Percentiles rank a stretch among this genome's conserved stretches.
Conservation (phyloP, 2,888 invertebrate genomes). For the Amiota minor region DNA sequence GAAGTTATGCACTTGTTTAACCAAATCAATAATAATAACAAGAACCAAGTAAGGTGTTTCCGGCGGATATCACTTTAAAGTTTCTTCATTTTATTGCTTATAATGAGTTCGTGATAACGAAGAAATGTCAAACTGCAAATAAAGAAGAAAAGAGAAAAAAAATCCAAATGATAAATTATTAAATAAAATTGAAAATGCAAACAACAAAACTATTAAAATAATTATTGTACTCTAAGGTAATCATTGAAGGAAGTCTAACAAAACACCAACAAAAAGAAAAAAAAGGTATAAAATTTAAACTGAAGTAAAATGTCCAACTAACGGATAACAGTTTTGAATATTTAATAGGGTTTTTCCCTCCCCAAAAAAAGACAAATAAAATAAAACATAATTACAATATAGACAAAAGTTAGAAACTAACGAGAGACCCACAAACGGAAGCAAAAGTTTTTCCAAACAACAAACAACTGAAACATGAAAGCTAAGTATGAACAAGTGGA, state of each 20-base stretch:
- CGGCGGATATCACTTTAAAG: conserved; percentile 57
- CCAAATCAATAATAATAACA: conserved; percentile 27
- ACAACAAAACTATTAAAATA: conserved; percentile 22
- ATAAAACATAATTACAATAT: conserved; percentile 46
- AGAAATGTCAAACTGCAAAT: conserved; percentile 53
- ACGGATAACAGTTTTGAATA: conserved; percentile 37
- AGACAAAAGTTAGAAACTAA: conserved; percentile 25
- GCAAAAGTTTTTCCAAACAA: conserved; percentile 4
- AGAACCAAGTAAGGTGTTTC: conserved; percentile 59
- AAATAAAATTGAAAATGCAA: conserved; percentile 22
- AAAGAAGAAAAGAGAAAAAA: conserved; percentile 59
- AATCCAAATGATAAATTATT: conserved; percentile 31
- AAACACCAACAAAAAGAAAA: too few species aligned
- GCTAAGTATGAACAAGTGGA: conserved; percentile 40
- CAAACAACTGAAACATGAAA: conserved; percentile 7
- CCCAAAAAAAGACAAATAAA: conserved; percentile 27
- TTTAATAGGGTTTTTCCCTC: conserved; percentile 36
- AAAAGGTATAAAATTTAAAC: conserved; percentile 4
- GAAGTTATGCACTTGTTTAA: conserved; percentile 59
- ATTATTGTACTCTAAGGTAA: conserved; percentile 32
- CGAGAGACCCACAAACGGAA: conserved; percentile 18
- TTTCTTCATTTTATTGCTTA: conserved; percentile 20
- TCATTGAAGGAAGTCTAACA: conserved; percentile 14
- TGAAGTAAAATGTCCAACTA: not conserved
- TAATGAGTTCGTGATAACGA: conserved; percentile 29